Evolutionary conservation across 1,140 invertebrate genomes (phyloP), one percentile per base, ranked within the genome.

Genomic region (Dreissena rostriformis): DNA sequence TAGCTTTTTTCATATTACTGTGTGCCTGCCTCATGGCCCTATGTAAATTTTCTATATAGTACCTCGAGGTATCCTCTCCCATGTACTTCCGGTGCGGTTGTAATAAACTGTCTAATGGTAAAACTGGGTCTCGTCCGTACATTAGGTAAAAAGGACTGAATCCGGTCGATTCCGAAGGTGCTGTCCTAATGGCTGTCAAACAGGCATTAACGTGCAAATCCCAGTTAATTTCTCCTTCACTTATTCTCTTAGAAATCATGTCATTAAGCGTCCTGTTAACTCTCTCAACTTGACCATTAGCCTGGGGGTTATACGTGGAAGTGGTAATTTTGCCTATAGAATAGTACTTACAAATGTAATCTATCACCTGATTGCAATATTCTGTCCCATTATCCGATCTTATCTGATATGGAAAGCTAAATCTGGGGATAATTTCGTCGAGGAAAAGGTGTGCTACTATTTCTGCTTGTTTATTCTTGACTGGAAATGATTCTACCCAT

Each of bases 401-500:
- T 19, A 78, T 61, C 29, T 26, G 10, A 22, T 5, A n/a, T 28
- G 19, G 24, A 24, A 24, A 29, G 10, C 26, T n/a, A 55, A 52
- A 70, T 68, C 76, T 68, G 2, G 76, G 65, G 26, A 67, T 67
- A 28, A 63, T 66, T 28, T 78, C 76, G 26, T 78, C 76, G 4
- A 68, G 55, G 6, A 78, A 26, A 28, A 68, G 22, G n/a, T 78
- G 63, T 12, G 65, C 66, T 17, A 66, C 55, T 65, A 17, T 66
- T 82, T 82, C 79, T 17, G 70, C 55, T 4, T 22, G 51, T 19
- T 57, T 74, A n/a, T 82, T 66, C 53, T 73, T 72, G 10, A 73
- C 52, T 7, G 79, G 61, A n/a, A 55, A 81, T 12, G 22, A 29
- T 74, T 82, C 79, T 28, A 52, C 67, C 22, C n/a, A 82, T 11